Conservation (phyloP, 2,888 invertebrate genomes). For the Oxytorus armatus region DNA sequence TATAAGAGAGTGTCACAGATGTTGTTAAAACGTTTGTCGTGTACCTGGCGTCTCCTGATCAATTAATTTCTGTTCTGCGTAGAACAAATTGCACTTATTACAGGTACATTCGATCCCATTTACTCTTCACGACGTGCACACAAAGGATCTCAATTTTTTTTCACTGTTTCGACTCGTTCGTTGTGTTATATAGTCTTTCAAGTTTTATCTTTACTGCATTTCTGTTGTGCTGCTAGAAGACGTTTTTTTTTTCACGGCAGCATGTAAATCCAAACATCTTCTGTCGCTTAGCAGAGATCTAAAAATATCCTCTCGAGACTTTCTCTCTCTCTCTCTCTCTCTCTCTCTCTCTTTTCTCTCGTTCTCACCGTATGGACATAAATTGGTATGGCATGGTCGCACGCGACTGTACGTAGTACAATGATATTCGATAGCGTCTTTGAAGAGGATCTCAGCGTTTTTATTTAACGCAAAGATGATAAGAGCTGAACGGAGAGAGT, state of each 20-base stretch:
- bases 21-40: no score
- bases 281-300: constrained; percentile 4
- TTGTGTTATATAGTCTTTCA: not conserved
- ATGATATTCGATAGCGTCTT: constrained; percentile 24
- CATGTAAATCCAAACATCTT: constrained; percentile 1
- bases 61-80: no score
- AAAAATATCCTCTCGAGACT: constrained; percentile 39
- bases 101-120: no score
- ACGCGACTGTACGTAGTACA: constrained; percentile 13
- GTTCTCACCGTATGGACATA: constrained; percentile 14
- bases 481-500: constrained; percentile 13
- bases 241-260: not conserved
- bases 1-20: no score
- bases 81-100: no score
- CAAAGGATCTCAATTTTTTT: not conserved
- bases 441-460: constrained; percentile 14
- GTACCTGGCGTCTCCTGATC: no score
- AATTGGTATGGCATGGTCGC: constrained; percentile 14
- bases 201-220: constrained; percentile 1
- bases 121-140: no score
- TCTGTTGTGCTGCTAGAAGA: not conserved
- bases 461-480: constrained; percentile 15
- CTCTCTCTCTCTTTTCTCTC: constrained; percentile 53
- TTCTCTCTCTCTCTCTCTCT: constrained; percentile 48
- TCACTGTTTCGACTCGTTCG: not conserved